Percentiles rank a stretch among this genome's conserved stretches.
phyloP scores from a whole-genome alignment of 1,140 invertebrate genomes.

The Cepaea nemoralis region DNA sequence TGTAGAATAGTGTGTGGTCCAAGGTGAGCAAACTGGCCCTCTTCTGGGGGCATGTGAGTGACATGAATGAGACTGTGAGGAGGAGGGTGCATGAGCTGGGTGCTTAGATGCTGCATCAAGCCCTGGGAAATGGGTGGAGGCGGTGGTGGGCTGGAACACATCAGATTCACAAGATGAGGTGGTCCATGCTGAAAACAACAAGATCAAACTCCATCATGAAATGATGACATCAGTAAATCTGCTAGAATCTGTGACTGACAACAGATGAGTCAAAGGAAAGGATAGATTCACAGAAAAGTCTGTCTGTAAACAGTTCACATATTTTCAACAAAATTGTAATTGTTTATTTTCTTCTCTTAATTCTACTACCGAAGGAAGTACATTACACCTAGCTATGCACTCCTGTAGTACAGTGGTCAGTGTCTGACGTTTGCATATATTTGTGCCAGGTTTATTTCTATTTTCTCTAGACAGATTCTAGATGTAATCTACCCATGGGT shows the following conservation, averaged over 20 bases:
- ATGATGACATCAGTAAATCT: neutral
- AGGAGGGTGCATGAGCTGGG: conserved; percentile 14
- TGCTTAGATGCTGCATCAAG: conserved; percentile 10
- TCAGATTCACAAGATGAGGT: conserved; percentile 65
- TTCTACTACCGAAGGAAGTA: too few relatives aligned
- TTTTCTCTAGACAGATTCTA: too few relatives aligned
- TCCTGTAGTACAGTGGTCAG: too few relatives aligned
- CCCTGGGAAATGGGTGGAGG: conserved; percentile 36
- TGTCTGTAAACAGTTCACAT: too few relatives aligned
- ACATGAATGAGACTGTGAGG: conserved; percentile 20
- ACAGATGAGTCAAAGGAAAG: too few relatives aligned
- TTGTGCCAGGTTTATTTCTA: too few relatives aligned
- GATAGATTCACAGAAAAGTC: too few relatives aligned
- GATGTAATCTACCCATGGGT: too few relatives aligned
- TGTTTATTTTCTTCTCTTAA: too few relatives aligned
- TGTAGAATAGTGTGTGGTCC: conserved; percentile 20
- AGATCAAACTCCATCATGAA: neutral
- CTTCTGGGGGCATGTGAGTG: conserved; percentile 28
- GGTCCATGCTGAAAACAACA: conserved; percentile 63
- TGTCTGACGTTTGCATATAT: too few relatives aligned
- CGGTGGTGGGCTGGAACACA: conserved; percentile 54
- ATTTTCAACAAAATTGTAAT: too few relatives aligned
- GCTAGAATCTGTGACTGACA: neutral
- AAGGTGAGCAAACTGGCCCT: conserved; percentile 35
- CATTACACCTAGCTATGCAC: too few relatives aligned